Evolutionary conservation across 2,888 invertebrate genomes (phyloP).

Genomic region (Biston stratarius): DNA sequence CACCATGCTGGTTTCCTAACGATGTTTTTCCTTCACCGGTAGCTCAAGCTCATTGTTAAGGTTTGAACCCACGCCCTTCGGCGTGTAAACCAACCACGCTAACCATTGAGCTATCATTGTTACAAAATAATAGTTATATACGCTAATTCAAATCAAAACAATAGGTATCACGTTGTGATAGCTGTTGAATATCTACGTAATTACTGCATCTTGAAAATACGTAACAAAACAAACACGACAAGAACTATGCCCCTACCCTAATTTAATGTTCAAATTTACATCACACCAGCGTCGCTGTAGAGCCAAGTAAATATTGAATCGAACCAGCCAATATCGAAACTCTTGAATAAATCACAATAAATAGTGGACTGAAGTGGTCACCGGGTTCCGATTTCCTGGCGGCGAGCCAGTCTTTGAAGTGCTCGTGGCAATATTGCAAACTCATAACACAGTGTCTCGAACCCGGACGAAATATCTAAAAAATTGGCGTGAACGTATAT

Average conservation of each 20-base stretch:
- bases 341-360: constrained; percentile 42
- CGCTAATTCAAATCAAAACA: no score
- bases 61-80: no score
- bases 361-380: constrained; percentile 32
- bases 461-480: not conserved
- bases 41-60: no score
- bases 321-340: constrained; percentile 16
- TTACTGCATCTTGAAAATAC: not conserved
- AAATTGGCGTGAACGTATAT: not conserved
- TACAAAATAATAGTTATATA: no score
- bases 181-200: not conserved
- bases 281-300: constrained; percentile 10
- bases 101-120: no score
- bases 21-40: no score
- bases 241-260: constrained; percentile 17
- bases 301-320: constrained; percentile 20
- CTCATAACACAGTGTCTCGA: not conserved
- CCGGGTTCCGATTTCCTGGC: constrained; percentile 35
- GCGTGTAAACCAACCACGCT: no score
- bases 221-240: not conserved
- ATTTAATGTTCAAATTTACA: constrained; percentile 17
- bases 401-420: constrained; percentile 29
- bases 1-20: no score
- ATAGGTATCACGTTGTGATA: no score
- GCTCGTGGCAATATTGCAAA: constrained; percentile 28